Evolutionary conservation across 2,797 vertebrate species (phyloP).

Genomic region (Amniataba percoides): DNA sequence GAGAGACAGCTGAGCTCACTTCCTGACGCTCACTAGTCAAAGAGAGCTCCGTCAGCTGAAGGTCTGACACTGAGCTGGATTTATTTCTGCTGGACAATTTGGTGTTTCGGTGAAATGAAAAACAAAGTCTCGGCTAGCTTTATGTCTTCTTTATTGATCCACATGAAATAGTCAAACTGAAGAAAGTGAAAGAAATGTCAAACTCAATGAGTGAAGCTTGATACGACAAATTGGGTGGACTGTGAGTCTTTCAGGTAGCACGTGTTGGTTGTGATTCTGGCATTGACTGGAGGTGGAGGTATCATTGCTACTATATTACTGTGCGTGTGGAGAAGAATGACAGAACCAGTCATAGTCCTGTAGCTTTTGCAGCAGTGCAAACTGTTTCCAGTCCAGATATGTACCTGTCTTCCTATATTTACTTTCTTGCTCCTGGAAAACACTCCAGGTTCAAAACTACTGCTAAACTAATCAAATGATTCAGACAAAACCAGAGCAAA

Average conservation of each 20-base stretch:
- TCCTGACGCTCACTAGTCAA: slow-evolving; percentile 34
- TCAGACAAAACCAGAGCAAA: too few relatives aligned
- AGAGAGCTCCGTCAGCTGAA: slow-evolving; percentile 33
- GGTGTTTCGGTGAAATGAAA: slow-evolving; percentile 12
- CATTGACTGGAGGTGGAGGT: neutral
- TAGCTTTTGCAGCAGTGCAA: neutral
- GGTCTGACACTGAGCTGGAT: slow-evolving; percentile 34
- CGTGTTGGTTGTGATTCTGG: neutral
- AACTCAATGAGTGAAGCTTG: too few relatives aligned
- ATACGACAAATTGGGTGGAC: too few relatives aligned
- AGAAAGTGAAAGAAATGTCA: too few relatives aligned
- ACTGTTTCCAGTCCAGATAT: too few relatives aligned
- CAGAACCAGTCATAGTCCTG: neutral
- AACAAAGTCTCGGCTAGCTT: too few relatives aligned
- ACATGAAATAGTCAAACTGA: neutral
- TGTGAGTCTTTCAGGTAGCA: too few relatives aligned
- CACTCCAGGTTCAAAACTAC: too few relatives aligned
- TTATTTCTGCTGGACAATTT: slow-evolving; percentile 28
- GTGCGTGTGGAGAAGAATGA: neutral
- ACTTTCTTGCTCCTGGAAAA: too few relatives aligned
- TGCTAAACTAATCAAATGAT: too few relatives aligned
- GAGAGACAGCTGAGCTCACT: slow-evolving; percentile 22
- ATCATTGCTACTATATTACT: neutral
- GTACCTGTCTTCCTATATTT: too few relatives aligned
- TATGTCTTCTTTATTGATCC: neutral